A percentile compares a stretch with the other conserved stretches of the same genome.
Evolutionary conservation across 2,797 vertebrate genomes (phyloP).

Genomic region (Oreochromis mossambicus): DNA sequence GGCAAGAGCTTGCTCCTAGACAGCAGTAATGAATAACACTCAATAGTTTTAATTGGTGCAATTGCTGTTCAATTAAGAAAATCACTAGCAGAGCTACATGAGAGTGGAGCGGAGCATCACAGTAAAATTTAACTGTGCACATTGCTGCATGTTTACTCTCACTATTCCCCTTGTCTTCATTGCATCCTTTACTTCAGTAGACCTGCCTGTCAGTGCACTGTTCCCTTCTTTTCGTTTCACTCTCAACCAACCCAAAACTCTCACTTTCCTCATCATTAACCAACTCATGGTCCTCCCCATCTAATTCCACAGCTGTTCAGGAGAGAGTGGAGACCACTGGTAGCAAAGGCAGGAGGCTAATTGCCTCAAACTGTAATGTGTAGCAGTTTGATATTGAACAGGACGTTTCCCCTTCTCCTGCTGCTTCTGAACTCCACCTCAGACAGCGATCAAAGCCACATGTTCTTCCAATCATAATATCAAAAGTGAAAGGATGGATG

Average conservation of each 20-base stretch:
- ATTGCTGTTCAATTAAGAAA: slow-evolving; percentile 89
- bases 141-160: background rate
- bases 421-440: slow-evolving; percentile 11
- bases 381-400: slow-evolving; percentile 33
- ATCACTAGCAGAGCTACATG: slow-evolving; percentile 84
- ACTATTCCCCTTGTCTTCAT: background rate
- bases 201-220: background rate
- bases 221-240: background rate
- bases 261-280: slow-evolving; percentile 55
- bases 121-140: slow-evolving; percentile 14
- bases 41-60: slow-evolving; percentile 91
- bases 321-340: slow-evolving; percentile 42
- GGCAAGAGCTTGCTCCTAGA: slow-evolving; percentile 65
- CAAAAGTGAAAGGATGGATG: background rate
- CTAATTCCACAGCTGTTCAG: slow-evolving; percentile 58
- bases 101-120: slow-evolving; percentile 77
- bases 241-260: slow-evolving; percentile 7
- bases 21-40: slow-evolving; percentile 89
- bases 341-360: slow-evolving; percentile 59
- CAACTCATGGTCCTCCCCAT: slow-evolving; percentile 40
- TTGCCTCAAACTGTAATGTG: slow-evolving; percentile 57
- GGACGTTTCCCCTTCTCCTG: slow-evolving; percentile 6
- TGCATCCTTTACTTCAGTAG: background rate
- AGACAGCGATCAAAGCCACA: background rate
- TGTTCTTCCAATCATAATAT: background rate